Conservation (phyloP, 1,140 invertebrate genomes). For the Limonius californicus region DNA sequence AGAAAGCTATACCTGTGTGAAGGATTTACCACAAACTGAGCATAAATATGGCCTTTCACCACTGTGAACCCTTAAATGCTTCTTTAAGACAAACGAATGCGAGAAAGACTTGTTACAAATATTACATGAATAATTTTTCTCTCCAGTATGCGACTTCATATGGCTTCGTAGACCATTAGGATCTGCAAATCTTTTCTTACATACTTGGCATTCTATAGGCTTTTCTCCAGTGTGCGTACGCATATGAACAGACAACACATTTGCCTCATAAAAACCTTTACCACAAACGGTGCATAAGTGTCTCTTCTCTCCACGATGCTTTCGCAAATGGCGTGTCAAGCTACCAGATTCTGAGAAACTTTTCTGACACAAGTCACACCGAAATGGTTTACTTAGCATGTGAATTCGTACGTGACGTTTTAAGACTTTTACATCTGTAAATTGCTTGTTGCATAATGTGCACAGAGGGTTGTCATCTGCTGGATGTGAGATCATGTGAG, state of each 20-base stretch:
- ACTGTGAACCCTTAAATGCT: conserved; percentile 38
- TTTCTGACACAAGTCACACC: conserved; percentile 13
- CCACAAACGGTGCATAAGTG: conserved; percentile 40
- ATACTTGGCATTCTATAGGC: conserved; percentile 46
- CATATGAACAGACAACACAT: conserved; percentile 32
- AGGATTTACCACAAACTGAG: conserved; percentile 31
- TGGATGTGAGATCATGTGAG: conserved; percentile 31
- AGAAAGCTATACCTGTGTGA: conserved; percentile 25
- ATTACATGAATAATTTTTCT: conserved; percentile 40
- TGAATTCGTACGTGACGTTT: conserved; percentile 34
- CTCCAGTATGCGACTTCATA: conserved; percentile 46
- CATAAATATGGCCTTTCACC: conserved; percentile 39
- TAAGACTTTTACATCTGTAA: conserved; percentile 29
- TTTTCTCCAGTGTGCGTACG: conserved; percentile 45
- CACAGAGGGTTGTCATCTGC: conserved; percentile 25
- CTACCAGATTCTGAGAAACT: conserved; percentile 39
- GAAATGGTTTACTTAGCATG: conserved; percentile 33
- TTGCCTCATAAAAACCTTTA: conserved; percentile 34
- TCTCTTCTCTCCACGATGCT: conserved; percentile 44
- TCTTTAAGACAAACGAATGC: conserved; percentile 40
- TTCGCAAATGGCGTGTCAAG: conserved; percentile 45
- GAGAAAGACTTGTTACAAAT: conserved; percentile 39
- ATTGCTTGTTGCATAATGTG: conserved; percentile 32
- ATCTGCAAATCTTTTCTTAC: conserved; percentile 47
- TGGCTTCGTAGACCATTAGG: conserved; percentile 46